Conservation (phyloP, 2,888 invertebrate species). For the Eretmocerus hayati region DNA sequence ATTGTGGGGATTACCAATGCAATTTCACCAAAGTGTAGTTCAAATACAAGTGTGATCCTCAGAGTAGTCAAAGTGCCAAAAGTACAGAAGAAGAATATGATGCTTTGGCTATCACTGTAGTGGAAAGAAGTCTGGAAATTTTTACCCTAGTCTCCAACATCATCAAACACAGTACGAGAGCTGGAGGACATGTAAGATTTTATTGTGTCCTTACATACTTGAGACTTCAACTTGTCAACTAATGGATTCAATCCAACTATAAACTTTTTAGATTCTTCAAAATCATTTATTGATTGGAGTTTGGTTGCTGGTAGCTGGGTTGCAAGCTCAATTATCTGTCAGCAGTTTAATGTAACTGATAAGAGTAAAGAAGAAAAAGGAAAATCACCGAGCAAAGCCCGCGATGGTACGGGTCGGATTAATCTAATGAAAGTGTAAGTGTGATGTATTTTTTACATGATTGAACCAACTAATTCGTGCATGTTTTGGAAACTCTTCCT, state of each 20-base stretch:
- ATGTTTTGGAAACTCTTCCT: slow-evolving; percentile 1
- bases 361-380: slow-evolving; percentile 54
- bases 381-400: slow-evolving; percentile 54
- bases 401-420: slow-evolving; percentile 55
- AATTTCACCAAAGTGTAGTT: slow-evolving; percentile 54
- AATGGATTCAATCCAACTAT: too few species aligned
- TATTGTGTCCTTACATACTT: slow-evolving; percentile 6
- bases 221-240: background rate
- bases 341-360: slow-evolving; percentile 50
- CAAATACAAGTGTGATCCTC: slow-evolving; percentile 34
- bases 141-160: slow-evolving; percentile 74
- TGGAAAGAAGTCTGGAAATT: slow-evolving; percentile 82
- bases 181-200: slow-evolving; percentile 72
- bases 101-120: slow-evolving; percentile 70
- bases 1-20: slow-evolving; percentile 54
- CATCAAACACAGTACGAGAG: slow-evolving; percentile 77
- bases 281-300: slow-evolving; percentile 84
- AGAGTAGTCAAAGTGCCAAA: slow-evolving; percentile 34
- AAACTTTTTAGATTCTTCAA: slow-evolving; percentile 64
- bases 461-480: slow-evolving; percentile 17
- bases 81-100: slow-evolving; percentile 70
- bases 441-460: slow-evolving; percentile 1
- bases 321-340: slow-evolving; percentile 72
- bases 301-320: slow-evolving; percentile 80
- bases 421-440: slow-evolving; percentile 63